phyloP scores from a whole-genome alignment of 2,888 invertebrate genomes.

The Nephrotoma guestfalica region DNA sequence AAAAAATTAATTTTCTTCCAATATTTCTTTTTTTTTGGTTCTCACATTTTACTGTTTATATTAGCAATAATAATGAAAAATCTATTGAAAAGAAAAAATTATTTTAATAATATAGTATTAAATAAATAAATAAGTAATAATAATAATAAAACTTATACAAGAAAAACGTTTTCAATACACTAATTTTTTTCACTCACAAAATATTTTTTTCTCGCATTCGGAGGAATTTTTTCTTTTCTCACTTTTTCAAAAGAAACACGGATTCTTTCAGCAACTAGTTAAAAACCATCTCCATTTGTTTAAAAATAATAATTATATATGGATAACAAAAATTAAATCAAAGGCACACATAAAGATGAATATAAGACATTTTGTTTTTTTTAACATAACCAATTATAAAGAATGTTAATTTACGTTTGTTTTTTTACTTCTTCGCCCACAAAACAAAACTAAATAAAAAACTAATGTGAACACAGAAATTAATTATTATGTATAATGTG shows the following conservation, averaged over 20 bases:
- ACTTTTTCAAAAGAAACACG: neutral
- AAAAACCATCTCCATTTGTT: neutral
- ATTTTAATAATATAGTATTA: neutral
- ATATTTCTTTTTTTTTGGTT: neutral
- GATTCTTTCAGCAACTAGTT: neutral
- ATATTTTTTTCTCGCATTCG: neutral
- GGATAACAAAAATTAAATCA: neutral
- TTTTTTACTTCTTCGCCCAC: neutral
- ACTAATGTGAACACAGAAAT: neutral
- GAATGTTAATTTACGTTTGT: neutral
- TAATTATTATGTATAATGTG: neutral
- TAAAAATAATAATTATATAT: neutral
- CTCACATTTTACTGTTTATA: neutral
- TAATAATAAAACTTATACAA: neutral
- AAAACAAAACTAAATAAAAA: neutral
- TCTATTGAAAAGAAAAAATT: neutral
- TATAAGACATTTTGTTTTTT: neutral
- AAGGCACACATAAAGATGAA: slow-evolving; percentile 4
- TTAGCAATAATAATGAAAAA: neutral
- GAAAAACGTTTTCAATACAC: neutral
- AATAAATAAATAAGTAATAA: neutral
- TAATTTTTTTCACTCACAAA: neutral
- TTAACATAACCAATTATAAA: neutral
- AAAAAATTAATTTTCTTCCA: neutral
- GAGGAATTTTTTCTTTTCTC: neutral